phyloP scores from a whole-genome alignment of 2,797 vertebrate species.

The Jordanella pulchra region DNA sequence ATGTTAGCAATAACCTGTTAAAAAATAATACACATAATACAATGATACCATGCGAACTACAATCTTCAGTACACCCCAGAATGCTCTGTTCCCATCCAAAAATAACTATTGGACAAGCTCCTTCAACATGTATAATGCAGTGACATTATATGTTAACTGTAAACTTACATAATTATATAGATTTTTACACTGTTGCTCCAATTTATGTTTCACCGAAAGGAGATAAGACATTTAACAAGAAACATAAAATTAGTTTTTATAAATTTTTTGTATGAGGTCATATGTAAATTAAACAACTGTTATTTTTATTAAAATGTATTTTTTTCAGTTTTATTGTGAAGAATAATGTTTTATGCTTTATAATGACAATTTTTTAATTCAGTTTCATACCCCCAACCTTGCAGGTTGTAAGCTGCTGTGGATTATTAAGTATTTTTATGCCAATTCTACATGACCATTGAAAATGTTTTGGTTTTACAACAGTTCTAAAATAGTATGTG shows the following conservation, averaged over 20 bases:
- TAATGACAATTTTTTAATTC: not conserved
- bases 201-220: not conserved
- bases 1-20: not conserved
- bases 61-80: not conserved
- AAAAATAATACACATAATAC: not conserved
- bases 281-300: too few species aligned
- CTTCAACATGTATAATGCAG: not conserved
- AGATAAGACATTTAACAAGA: not conserved
- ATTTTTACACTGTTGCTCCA: not conserved
- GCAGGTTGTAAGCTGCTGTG: not conserved
- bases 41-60: not conserved
- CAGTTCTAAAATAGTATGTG: not conserved
- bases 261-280: too few species aligned
- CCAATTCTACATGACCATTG: not conserved
- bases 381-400: not conserved
- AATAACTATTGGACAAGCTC: conserved; percentile 1
- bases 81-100: not conserved
- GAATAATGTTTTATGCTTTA: not conserved
- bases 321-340: not conserved
- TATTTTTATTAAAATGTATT: too few species aligned
- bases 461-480: not conserved
- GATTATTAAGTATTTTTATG: not conserved
- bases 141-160: conserved; percentile 10
- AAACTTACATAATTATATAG: not conserved
- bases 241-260: not conserved